These are phyloP conservation scores for Ispidina picta DNA, from an alignment of 2,797 vertebrate species.

Conservation along the genomic window DNA sequence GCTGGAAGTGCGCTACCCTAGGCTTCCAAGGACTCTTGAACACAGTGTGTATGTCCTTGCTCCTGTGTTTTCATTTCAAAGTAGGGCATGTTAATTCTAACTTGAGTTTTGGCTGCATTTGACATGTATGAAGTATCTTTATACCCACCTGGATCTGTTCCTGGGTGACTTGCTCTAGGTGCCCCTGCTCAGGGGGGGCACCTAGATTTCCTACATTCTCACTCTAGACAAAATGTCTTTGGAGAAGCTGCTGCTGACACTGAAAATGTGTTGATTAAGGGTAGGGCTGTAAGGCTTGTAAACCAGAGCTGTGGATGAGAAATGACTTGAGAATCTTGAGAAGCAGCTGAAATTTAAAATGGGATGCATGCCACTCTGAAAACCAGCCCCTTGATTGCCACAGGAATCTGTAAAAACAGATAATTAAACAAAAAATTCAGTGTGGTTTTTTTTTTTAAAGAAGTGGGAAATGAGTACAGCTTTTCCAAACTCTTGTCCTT, in stretches of 20 bases:
- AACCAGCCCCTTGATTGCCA: neutral
- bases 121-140: neutral
- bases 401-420: neutral
- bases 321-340: neutral
- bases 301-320: neutral
- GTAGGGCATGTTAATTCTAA: neutral
- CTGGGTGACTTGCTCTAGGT: too few relatives aligned
- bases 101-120: neutral
- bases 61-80: neutral
- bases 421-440: neutral
- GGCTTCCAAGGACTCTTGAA: neutral
- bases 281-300: neutral
- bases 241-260: neutral
- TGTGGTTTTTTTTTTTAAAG: neutral
- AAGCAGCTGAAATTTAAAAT: neutral
- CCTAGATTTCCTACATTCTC: neutral
- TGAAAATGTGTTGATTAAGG: neutral
- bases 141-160: too few relatives aligned
- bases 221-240: neutral
- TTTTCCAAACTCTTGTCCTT: neutral
- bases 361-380: neutral
- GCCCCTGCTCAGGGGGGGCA: too few relatives aligned
- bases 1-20: neutral
- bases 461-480: neutral
- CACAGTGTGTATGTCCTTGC: neutral